Base-by-base conservation (phyloP, 2,113 vertebrate species). In the Paralichthys olivaceus region DNA sequence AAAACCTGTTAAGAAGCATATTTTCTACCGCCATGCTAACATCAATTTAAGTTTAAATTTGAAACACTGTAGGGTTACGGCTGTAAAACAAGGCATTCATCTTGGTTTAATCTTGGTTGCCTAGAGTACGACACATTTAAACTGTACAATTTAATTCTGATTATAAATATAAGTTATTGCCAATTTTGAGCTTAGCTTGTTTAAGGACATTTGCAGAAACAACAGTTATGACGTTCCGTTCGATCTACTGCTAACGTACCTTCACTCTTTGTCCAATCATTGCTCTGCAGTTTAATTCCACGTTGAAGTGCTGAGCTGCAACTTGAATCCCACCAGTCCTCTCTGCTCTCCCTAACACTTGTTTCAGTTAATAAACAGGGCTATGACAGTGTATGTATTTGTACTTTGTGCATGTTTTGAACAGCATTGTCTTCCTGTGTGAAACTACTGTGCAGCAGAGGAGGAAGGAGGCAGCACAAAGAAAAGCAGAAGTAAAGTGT, bases 401-500 rank as follows among this genome's bases (percentile, higher is more conserved):
- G 28, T 23, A 19, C 22, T 2, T 15, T 25, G 43, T 53, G 13
- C 8, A 65, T 37, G 69, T 51, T 74, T 64, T 13, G 20, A 66
- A 65, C 25, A 63, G 53, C 58, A 55, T 7, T 9, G 37, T 66
- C 70, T 86, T 83, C 79, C 83, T 87, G 69, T 86, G 14, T 79
- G 84, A 75, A 85, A 79, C 37, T 40, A 4, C 57, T 19, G 23
- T 68, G 47, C 54, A 47, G 55, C 59, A 62, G 49, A 86, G 72
- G 69, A 78, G 68, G 73, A 68, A 53, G 2, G 54, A 75, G 68
- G 54, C 64, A 61, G 49, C 12, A 37, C 78, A 51, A 29, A 26
- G 76, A 85, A 89, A 84, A 80, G 80, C 65, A 83, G 73, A 89
- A 87, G 79, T 32, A 81, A 57, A 63, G 23, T 22, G 26, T 3